Conservation (phyloP, 2,888 invertebrate genomes). For the Seladonia tumulorum region DNA sequence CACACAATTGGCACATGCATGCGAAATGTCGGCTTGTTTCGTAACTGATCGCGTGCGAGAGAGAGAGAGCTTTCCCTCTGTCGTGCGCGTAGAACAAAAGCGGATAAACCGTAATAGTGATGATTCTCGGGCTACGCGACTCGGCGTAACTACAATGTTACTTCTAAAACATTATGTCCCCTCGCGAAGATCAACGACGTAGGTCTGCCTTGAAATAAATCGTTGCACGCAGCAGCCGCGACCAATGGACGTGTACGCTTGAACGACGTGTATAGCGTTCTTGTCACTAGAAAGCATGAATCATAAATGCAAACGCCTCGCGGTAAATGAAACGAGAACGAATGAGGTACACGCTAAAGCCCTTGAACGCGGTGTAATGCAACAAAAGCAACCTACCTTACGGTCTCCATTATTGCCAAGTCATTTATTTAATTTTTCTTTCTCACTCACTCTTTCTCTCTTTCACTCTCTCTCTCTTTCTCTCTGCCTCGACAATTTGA, state of each 20-base stretch:
- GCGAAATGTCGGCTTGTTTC: slow-evolving; percentile 39
- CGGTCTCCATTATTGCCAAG: slow-evolving; percentile 51
- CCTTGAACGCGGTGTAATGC: slow-evolving; percentile 58
- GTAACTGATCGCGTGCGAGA: slow-evolving; percentile 24
- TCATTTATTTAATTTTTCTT: slow-evolving; percentile 3
- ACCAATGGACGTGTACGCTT: slow-evolving; percentile 10
- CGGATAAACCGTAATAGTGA: slow-evolving; percentile 32
- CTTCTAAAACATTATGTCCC: slow-evolving; percentile 31
- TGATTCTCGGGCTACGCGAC: background rate
- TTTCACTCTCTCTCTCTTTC: background rate
- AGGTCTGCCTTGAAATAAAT: slow-evolving; percentile 27
- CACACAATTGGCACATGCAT: slow-evolving; percentile 63
- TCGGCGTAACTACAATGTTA: slow-evolving; percentile 39
- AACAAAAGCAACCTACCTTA: slow-evolving; percentile 71
- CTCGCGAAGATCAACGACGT: slow-evolving; percentile 27
- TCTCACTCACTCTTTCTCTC: background rate
- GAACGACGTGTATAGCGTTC: slow-evolving; percentile 25
- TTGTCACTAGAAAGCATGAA: slow-evolving; percentile 21
- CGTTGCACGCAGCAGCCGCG: slow-evolving; percentile 27
- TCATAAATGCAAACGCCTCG: slow-evolving; percentile 50
- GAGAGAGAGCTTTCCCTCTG: background rate
- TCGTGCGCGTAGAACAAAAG: slow-evolving; percentile 37
- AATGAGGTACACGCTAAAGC: slow-evolving; percentile 58
- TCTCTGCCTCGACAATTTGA: slow-evolving; percentile 4
- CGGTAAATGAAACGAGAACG: slow-evolving; percentile 55